A percentile compares a stretch with the other conserved stretches of the same genome.
Conservation (phyloP, 1,140 invertebrate genomes). For the Pseudoatta argentina region DNA sequence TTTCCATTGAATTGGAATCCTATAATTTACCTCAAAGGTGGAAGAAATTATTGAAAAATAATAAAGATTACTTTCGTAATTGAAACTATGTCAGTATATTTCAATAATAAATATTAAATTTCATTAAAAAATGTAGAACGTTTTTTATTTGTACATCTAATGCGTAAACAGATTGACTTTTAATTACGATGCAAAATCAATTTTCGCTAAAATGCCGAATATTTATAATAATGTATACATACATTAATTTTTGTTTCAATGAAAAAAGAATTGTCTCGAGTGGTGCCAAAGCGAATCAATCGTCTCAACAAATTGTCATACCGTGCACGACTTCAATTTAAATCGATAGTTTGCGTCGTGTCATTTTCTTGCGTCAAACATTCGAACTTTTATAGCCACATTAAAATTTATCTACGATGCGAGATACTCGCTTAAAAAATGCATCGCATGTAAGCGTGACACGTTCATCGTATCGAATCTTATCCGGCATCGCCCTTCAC, state of each 20-base stretch:
- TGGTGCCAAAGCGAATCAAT: neutral
- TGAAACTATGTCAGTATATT: no score
- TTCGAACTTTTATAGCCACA: conserved; percentile 40
- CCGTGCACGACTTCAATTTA: conserved; percentile 11
- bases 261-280: neutral
- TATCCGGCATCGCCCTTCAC: conserved; percentile 32
- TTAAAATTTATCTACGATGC: conserved; percentile 28
- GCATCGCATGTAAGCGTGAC: conserved; percentile 25
- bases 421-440: conserved; percentile 33
- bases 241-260: conserved; percentile 6
- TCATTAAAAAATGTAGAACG: no score
- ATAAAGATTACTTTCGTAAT: no score
- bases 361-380: conserved; percentile 57
- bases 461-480: conserved; percentile 12
- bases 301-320: neutral
- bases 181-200: neutral
- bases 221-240: neutral
- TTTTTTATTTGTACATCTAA: no score
- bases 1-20: no score
- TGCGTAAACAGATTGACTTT: no score
- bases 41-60: no score
- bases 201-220: conserved; percentile 6
- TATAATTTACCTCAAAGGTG: no score
- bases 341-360: conserved; percentile 48
- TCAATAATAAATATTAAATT: no score